Evolutionary conservation across 2,113 vertebrate species (phyloP).

Genomic region (Amphiprion ocellaris): DNA sequence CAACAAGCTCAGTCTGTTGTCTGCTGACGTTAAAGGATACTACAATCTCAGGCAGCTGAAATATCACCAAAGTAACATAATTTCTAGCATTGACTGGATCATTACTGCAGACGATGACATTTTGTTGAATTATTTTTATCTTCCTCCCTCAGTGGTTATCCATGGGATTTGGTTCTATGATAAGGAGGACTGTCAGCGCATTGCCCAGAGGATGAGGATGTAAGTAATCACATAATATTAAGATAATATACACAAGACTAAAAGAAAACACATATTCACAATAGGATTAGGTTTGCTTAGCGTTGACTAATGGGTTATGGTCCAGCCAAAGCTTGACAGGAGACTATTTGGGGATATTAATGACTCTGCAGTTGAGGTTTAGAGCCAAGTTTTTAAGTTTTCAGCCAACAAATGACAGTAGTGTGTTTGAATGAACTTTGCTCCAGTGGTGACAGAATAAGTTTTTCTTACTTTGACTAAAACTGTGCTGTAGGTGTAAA

Average conservation of each 20-base stretch:
- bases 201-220: conserved; percentile 95
- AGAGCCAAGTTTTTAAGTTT: conserved; percentile 15
- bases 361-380: neutral
- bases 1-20: conserved; percentile 44
- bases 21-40: conserved; percentile 47
- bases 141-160: conserved; percentile 90
- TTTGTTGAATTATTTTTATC: conserved; percentile 2
- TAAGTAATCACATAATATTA: conserved; percentile 82
- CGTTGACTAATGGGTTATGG: neutral
- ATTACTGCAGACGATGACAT: conserved; percentile 15
- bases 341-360: neutral
- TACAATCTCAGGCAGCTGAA: neutral
- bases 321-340: neutral
- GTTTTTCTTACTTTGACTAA: neutral
- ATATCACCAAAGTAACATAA: conserved; percentile 1
- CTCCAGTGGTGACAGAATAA: neutral
- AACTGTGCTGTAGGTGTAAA: neutral
- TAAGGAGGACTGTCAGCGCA: conserved; percentile 95
- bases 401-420: neutral
- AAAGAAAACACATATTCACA: neutral
- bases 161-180: conserved; percentile 99
- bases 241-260: conserved; percentile 5
- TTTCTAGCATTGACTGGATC: neutral
- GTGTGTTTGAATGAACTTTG: neutral
- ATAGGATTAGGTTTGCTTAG: neutral